These are phyloP conservation scores for Caradrina clavipalpis DNA, from an alignment of 2,888 invertebrate species.

Conservation along the genomic window DNA sequence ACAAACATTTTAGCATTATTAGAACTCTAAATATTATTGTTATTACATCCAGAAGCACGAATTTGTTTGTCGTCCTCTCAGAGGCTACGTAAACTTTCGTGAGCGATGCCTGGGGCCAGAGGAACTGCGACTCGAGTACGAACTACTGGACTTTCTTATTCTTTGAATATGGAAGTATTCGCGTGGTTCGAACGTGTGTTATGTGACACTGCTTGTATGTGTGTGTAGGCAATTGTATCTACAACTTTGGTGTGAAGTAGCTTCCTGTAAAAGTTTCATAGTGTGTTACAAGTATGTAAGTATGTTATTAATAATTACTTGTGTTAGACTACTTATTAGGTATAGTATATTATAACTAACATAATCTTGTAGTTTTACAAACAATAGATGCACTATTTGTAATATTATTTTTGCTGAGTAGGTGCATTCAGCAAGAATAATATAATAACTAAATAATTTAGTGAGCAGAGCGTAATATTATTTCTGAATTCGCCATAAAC, in stretches of 20 bases:
- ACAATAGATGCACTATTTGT: too few relatives aligned
- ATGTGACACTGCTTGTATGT: slow-evolving; percentile 6
- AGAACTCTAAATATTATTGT: slow-evolving; percentile 57
- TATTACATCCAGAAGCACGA: slow-evolving; percentile 63
- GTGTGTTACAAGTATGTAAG: slow-evolving; percentile 3
- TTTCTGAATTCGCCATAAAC: background rate
- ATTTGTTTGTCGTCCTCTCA: slow-evolving; percentile 63
- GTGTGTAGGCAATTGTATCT: background rate
- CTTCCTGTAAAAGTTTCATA: background rate
- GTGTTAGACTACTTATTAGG: too few relatives aligned
- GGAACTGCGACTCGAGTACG: slow-evolving; percentile 15
- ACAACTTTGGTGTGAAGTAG: slow-evolving; percentile 17
- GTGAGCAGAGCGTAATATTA: too few relatives aligned
- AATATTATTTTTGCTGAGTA: too few relatives aligned
- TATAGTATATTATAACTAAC: too few relatives aligned
- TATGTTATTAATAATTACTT: too few relatives aligned
- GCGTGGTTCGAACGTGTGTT: background rate
- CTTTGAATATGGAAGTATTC: slow-evolving; percentile 9
- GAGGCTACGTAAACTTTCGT: slow-evolving; percentile 55
- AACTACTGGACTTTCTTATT: slow-evolving; percentile 23
- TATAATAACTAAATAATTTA: too few relatives aligned
- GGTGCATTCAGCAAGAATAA: too few relatives aligned
- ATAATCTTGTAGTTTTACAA: too few relatives aligned
- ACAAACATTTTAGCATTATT: slow-evolving; percentile 69
- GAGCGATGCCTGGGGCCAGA: slow-evolving; percentile 49